Evolutionary conservation across 2,113 vertebrate species (phyloP).

Genomic region (Phalacrocorax carbo): DNA sequence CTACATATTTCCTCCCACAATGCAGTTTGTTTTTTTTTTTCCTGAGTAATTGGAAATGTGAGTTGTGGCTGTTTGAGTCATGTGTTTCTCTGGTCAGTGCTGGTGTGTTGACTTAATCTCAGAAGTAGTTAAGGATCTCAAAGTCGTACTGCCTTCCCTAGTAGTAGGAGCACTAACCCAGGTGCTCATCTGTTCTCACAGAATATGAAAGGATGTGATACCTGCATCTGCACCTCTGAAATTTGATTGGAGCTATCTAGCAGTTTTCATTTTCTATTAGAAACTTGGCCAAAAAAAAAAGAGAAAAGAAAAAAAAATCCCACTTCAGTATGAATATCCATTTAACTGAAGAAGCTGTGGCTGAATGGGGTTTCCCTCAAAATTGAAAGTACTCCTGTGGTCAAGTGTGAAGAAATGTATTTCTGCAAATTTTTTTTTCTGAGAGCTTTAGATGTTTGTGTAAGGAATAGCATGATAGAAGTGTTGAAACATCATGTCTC

Average conservation of each 20-base stretch:
- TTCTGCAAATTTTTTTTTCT: not conserved
- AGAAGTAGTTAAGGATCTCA: not conserved
- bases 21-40: not conserved
- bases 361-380: not conserved
- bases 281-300: not conserved
- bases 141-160: not conserved
- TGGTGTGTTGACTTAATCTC: not conserved
- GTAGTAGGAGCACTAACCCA: not conserved
- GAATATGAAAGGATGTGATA: not conserved
- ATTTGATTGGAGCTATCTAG: not conserved
- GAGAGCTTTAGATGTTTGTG: not conserved
- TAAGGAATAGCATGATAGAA: not conserved
- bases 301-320: not conserved
- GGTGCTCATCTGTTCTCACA: not conserved
- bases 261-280: not conserved
- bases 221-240: not conserved
- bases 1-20: not conserved
- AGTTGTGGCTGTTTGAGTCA: not conserved
- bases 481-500: not conserved
- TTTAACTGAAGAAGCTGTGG: not conserved
- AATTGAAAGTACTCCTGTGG: not conserved
- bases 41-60: not conserved
- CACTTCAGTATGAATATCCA: not conserved
- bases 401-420: not conserved
- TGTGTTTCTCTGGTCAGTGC: not conserved